Conservation (phyloP, 2,113 vertebrate species). For the Corythoichthys intestinalis region DNA sequence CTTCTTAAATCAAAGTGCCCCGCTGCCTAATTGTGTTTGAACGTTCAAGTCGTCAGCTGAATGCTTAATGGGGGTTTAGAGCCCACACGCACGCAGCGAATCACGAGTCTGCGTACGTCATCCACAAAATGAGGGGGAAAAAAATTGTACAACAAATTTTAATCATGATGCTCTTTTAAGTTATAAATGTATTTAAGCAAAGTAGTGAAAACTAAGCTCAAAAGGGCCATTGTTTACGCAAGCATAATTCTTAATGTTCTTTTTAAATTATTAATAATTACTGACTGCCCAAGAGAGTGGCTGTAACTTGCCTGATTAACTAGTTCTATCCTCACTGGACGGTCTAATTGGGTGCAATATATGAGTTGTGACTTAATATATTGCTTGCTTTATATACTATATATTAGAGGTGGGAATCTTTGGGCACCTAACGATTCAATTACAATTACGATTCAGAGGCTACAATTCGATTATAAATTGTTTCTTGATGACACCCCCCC, state of each 20-base stretch:
- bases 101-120: neutral
- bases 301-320: neutral
- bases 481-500: too few species aligned
- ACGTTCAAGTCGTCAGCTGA: conserved; percentile 58
- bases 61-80: conserved; percentile 64
- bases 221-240: neutral
- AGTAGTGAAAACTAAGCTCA: neutral
- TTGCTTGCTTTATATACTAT: neutral
- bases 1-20: conserved; percentile 63
- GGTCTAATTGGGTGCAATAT: neutral
- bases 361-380: neutral
- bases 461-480: too few species aligned
- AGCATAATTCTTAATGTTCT: neutral
- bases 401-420: too few species aligned
- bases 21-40: conserved; percentile 69
- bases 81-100: conserved; percentile 3
- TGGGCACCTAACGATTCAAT: too few species aligned
- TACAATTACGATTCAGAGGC: too few species aligned
- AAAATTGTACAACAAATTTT: neutral
- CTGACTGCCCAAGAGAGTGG: neutral
- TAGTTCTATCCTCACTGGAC: neutral
- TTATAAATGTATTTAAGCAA: neutral
- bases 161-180: neutral
- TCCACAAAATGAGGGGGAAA: neutral
- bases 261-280: neutral